Evolutionary conservation across 2,797 vertebrate genomes (phyloP).

Genomic region (Hypotaenidia okinawae): DNA sequence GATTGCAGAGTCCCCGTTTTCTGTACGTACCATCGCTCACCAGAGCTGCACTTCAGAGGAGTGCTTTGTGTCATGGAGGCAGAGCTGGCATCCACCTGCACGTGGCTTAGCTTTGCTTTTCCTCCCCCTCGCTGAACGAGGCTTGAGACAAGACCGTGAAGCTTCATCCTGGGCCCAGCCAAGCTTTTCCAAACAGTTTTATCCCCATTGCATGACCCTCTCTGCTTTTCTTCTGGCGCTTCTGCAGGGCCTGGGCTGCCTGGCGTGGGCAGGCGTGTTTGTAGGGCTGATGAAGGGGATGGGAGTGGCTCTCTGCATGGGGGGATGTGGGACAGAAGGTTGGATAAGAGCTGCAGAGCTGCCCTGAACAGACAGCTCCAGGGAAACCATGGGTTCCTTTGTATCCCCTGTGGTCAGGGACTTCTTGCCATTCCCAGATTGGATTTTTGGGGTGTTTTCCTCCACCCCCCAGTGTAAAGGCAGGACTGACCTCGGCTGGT

Average conservation of each 20-base stretch:
- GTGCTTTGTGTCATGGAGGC: neutral
- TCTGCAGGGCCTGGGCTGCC: neutral
- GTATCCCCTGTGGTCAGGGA: neutral
- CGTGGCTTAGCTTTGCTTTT: neutral
- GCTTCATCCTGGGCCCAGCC: neutral
- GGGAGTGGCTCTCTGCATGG: neutral
- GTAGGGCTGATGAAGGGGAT: neutral
- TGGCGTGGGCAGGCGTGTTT: neutral
- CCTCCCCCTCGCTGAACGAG: neutral
- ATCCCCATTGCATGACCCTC: neutral
- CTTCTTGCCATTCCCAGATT: neutral
- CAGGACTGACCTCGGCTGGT: neutral
- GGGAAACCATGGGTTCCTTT: neutral
- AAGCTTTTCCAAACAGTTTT: neutral
- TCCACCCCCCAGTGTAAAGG: neutral
- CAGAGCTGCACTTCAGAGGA: neutral
- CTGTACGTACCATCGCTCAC: fast-evolving
- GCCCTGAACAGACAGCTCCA: neutral
- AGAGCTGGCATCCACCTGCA: neutral
- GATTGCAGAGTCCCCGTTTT: neutral
- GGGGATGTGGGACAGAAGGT: neutral
- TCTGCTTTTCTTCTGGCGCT: neutral
- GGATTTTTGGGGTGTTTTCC: neutral
- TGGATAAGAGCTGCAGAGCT: neutral
- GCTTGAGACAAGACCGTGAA: neutral